These are phyloP conservation scores for Xanthia togata DNA, from an alignment of 2,888 invertebrate genomes.

Conservation along the genomic window DNA sequence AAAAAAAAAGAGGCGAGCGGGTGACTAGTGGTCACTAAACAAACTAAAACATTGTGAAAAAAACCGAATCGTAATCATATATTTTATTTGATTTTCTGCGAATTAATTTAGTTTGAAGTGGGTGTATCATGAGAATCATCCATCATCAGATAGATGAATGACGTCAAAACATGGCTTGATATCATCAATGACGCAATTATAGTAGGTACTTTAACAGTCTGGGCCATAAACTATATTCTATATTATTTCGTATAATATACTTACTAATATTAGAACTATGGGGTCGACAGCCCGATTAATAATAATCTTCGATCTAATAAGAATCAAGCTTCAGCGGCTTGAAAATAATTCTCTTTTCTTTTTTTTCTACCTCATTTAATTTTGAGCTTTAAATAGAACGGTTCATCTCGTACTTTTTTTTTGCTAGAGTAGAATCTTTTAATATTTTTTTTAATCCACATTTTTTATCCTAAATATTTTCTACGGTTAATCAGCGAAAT, in stretches of 20 bases:
- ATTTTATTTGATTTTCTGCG: slow-evolving; percentile 20
- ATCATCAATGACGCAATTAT: slow-evolving; percentile 45
- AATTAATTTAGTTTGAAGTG: slow-evolving; percentile 22
- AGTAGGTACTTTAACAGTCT: slow-evolving; percentile 18
- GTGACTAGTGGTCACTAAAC: background rate
- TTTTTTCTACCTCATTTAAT: background rate
- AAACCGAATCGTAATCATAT: background rate
- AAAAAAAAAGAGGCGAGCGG: too few relatives aligned
- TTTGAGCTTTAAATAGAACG: background rate
- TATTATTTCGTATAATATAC: slow-evolving; percentile 9
- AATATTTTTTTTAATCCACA: background rate
- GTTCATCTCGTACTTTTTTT: slow-evolving; percentile 5
- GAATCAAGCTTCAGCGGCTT: slow-evolving; percentile 4
- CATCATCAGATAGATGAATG: slow-evolving; percentile 20
- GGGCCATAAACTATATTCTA: slow-evolving; percentile 20
- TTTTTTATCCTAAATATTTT: background rate
- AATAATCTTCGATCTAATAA: too few relatives aligned
- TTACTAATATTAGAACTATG: slow-evolving; percentile 26
- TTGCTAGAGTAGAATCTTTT: background rate
- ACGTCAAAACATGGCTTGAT: slow-evolving; percentile 30
- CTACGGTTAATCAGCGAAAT: background rate
- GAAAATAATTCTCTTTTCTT: background rate
- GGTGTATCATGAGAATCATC: slow-evolving; percentile 26
- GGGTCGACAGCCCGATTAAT: slow-evolving; percentile 22
- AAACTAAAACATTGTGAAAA: background rate